phyloP scores from a whole-genome alignment of 1,140 invertebrate genomes.

The Drosophila grimshawi region DNA sequence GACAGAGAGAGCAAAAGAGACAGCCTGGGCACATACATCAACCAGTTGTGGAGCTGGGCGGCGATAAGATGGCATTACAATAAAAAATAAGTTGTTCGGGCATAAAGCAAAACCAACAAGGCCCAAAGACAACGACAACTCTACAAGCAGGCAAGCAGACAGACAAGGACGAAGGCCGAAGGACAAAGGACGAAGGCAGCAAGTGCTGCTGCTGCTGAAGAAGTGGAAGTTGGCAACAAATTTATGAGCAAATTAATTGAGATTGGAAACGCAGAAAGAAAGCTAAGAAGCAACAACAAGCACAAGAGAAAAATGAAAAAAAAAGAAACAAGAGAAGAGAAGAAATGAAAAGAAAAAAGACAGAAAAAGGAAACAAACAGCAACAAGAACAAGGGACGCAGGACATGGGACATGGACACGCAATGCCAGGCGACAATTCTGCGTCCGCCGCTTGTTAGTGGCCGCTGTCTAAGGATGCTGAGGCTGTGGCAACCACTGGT shows the following conservation, averaged over 20 bases:
- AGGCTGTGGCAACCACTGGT: neutral
- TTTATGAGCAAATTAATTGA: constrained; percentile 84
- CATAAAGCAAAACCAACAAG: constrained; percentile 75
- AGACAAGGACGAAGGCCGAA: constrained; percentile 14
- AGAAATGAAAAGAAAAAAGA: constrained; percentile 20
- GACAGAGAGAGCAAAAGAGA: neutral
- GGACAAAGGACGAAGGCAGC: neutral
- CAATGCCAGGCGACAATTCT: constrained; percentile 56
- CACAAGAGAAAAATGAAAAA: constrained; percentile 8
- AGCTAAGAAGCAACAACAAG: constrained; percentile 26
- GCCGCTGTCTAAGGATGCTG: constrained; percentile 7
- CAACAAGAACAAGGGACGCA: constrained; percentile 9
- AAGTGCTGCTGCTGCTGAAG: neutral
- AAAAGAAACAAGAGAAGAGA: too few species aligned
- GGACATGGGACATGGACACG: constrained; percentile 47
- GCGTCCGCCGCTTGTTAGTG: constrained; percentile 51
- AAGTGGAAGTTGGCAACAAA: constrained; percentile 70
- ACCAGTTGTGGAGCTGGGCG: constrained; percentile 18
- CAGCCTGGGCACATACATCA: constrained; percentile 66
- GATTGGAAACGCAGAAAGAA: constrained; percentile 77
- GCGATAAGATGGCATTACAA: constrained; percentile 76
- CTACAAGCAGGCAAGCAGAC: constrained; percentile 26
- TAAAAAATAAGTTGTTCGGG: constrained; percentile 66
- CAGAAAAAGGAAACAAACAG: constrained; percentile 19
- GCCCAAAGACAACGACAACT: constrained; percentile 54